Percentiles rank a stretch among this genome's conserved stretches.
phyloP scores from a whole-genome alignment of 2,113 vertebrate species.

The Phaetusa simplex region DNA sequence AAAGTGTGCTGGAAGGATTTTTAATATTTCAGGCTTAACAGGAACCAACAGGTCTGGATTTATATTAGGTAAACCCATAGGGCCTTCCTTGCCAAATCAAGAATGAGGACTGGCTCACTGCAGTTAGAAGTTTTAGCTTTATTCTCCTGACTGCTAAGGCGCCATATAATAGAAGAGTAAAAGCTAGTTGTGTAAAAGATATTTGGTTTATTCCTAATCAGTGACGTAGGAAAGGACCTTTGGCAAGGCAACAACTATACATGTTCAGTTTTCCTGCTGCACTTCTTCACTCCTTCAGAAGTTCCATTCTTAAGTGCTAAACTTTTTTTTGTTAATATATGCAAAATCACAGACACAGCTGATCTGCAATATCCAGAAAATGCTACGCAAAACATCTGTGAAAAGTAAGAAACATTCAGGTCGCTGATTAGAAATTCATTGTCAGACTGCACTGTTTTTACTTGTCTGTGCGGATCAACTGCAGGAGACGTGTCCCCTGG shows the following conservation, averaged over 20 bases:
- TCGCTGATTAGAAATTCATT: conserved; percentile 40
- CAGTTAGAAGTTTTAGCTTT: background rate
- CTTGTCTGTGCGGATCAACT: background rate
- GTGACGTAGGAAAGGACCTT: background rate
- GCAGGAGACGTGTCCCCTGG: background rate
- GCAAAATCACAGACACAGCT: background rate
- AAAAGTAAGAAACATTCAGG: background rate
- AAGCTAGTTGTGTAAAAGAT: background rate
- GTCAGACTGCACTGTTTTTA: background rate
- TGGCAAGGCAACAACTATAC: background rate
- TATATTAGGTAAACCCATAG: background rate
- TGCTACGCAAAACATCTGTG: conserved; percentile 8
- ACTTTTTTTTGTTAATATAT: background rate
- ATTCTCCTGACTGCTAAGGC: background rate
- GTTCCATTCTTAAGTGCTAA: background rate
- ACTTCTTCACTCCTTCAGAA: background rate
- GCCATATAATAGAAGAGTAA: background rate
- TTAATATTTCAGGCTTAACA: background rate
- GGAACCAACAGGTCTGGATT: background rate
- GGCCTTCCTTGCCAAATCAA: background rate
- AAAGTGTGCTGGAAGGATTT: background rate
- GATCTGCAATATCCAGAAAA: conserved; percentile 27
- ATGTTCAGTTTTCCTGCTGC: background rate
- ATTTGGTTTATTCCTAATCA: background rate
- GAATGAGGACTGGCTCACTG: background rate